Evolutionary conservation across 2,797 vertebrate genomes (phyloP).

Genomic region (Myiotriccus ornatus): DNA sequence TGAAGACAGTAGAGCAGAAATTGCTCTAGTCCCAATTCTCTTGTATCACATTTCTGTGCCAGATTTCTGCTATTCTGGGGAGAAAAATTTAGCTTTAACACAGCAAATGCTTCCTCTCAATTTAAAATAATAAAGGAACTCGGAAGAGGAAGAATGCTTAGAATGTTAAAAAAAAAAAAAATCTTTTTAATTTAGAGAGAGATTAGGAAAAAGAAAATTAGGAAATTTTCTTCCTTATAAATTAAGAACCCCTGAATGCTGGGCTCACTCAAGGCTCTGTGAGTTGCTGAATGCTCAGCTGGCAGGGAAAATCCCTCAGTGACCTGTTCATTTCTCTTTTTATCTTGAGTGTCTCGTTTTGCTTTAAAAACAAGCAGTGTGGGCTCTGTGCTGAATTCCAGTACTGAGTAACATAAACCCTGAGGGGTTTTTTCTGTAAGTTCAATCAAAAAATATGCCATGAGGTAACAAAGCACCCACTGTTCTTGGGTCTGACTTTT

Average conservation of each 20-base stretch:
- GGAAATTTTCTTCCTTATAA: not conserved
- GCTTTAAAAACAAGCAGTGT: slow-evolving; percentile 19
- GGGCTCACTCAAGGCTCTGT: not conserved
- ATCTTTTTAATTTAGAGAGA: not conserved
- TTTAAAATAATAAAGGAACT: not conserved
- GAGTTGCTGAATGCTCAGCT: not conserved
- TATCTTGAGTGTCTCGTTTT: not conserved
- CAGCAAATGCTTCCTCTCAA: not conserved
- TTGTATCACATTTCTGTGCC: not conserved
- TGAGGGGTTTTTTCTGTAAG: not conserved
- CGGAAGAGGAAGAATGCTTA: not conserved
- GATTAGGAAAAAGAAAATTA: not conserved
- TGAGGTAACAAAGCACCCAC: not conserved
- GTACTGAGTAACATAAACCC: not conserved
- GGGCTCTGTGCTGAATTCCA: slow-evolving; percentile 5
- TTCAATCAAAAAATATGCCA: not conserved
- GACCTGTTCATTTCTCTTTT: not conserved
- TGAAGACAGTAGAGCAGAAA: not conserved
- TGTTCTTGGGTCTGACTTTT: not conserved
- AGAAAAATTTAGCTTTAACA: not conserved
- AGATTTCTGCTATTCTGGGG: not conserved
- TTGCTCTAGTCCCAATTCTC: not conserved
- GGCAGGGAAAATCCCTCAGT: not conserved
- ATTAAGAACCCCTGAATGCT: not conserved
- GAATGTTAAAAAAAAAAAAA: not conserved